Conservation (phyloP, 35 echinoderm and acorn worm genomes). For the Nesometra sesokonis region DNA sequence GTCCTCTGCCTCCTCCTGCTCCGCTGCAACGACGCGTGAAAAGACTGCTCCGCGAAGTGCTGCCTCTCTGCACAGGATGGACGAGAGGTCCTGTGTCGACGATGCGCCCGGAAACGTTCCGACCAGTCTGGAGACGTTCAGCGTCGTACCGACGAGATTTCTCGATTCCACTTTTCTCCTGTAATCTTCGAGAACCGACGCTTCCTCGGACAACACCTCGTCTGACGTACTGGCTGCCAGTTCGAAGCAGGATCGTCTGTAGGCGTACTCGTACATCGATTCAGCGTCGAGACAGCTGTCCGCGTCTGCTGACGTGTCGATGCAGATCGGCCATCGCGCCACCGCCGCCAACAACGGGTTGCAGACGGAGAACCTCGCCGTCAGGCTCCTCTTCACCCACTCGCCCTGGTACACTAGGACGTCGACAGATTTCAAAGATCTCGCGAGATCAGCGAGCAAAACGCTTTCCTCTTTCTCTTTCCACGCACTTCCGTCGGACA, state of each 20-base stretch:
- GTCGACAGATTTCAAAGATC: neutral
- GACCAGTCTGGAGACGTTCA: neutral
- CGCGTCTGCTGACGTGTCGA: neutral
- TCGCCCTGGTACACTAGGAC: neutral
- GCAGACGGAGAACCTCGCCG: too few relatives aligned
- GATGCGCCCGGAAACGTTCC: neutral
- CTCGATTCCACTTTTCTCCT: neutral
- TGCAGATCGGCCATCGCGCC: neutral
- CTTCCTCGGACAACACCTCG: neutral
- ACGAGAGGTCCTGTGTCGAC: neutral
- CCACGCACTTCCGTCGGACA: neutral
- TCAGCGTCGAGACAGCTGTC: neutral
- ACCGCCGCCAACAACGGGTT: neutral
- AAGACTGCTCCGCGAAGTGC: neutral
- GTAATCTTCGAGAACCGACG: neutral
- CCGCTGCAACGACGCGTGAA: neutral
- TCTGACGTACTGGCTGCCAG: neutral
- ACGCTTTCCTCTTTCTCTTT: neutral
- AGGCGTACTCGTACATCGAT: neutral
- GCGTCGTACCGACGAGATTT: neutral
- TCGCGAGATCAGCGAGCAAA: neutral
- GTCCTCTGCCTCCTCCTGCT: too few relatives aligned
- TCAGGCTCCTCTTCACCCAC: neutral
- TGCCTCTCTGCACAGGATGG: neutral
- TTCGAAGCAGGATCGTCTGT: neutral